Evolutionary conservation across 2,888 invertebrate species (phyloP).

Genomic region (Thymelicus acteon): DNA sequence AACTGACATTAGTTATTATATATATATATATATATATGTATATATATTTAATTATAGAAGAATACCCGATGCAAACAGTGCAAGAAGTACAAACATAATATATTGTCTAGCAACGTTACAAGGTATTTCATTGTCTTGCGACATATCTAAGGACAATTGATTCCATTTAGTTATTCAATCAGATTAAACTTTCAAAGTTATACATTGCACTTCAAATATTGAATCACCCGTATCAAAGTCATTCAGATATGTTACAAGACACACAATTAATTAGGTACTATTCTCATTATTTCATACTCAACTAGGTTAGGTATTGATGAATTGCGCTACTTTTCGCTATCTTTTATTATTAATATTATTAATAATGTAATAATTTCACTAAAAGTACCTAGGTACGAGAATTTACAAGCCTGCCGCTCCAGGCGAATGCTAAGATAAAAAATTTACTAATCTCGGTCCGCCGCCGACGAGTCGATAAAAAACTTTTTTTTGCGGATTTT

Average conservation of each 20-base stretch:
- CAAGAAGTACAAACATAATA: constrained; percentile 72
- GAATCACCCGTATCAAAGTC: no score
- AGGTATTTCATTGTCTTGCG: constrained; percentile 49
- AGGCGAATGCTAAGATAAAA: constrained; percentile 58
- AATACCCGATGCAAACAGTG: constrained; percentile 65
- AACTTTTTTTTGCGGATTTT: constrained; percentile 72
- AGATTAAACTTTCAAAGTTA: no score
- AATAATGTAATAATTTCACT: constrained; percentile 72
- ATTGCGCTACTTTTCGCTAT: constrained; percentile 81
- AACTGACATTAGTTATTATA: constrained; percentile 25
- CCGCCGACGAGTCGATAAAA: constrained; percentile 66
- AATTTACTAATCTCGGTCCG: constrained; percentile 66
- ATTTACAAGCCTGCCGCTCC: constrained; percentile 59
- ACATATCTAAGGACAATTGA: not conserved
- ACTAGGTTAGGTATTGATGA: constrained; percentile 76
- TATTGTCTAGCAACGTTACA: constrained; percentile 80
- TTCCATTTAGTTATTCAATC: no score
- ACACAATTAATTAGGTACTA: constrained; percentile 61
- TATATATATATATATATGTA: constrained; percentile 12
- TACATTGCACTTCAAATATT: not conserved
- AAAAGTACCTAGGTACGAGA: constrained; percentile 68
- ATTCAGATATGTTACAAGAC: constrained; percentile 15
- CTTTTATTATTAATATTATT: constrained; percentile 45
- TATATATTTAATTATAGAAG: constrained; percentile 50
- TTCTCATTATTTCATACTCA: constrained; percentile 69